Base-by-base conservation (phyloP, 2,888 invertebrate species). In the Rhorus exstirpatorius region DNA sequence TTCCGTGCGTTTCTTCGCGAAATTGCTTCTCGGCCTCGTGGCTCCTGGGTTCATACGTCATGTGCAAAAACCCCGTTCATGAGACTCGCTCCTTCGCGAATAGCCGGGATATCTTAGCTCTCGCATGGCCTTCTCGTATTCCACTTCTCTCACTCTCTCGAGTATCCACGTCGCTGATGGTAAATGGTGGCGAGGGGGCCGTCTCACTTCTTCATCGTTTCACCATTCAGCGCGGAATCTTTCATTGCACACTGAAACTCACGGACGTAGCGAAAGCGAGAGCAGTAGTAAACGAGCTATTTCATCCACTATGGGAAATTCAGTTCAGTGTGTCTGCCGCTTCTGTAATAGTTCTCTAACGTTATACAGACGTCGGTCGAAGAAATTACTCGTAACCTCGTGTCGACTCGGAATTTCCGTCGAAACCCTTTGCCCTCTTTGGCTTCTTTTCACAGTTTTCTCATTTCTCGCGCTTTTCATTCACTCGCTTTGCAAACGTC, bases 321-420 rank as follows among this genome's bases (percentile, higher is more conserved):
- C 35, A 68, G 26, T 61, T 35, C 17, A 38, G 61, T 44, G 61
- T 44, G 61, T 49, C 55, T 68, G 17, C 67, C 38, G 55, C 26
- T 53, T 55, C 31, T 61, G 19, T 38, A 61, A 38, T 53, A 67
- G 49, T 60, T 70, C 53, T 24, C 55, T 26, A 79, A 68, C 38
- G 46, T 80, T 75, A 68, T 63, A 75, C 61, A 79, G 38, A 49
- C 31, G 79, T 78, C 49, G 82, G 79, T 72, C 61, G 81, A 83
- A 85, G 86, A 89, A 89, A 91, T 90, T 90, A 89, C 89, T 63
- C 75, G 72, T 38, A 49, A 58, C 14, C 55, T 21, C 75, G 53
- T 41, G 3, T 31, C 35, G 24, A 55, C 87, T 86, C 80, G 86
- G 80, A 87, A 90, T 91, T 91, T 91, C 88, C 89, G 89, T 88